These are phyloP conservation scores for Conger conger DNA, from an alignment of 2,113 vertebrate genomes.

Conservation along the genomic window DNA sequence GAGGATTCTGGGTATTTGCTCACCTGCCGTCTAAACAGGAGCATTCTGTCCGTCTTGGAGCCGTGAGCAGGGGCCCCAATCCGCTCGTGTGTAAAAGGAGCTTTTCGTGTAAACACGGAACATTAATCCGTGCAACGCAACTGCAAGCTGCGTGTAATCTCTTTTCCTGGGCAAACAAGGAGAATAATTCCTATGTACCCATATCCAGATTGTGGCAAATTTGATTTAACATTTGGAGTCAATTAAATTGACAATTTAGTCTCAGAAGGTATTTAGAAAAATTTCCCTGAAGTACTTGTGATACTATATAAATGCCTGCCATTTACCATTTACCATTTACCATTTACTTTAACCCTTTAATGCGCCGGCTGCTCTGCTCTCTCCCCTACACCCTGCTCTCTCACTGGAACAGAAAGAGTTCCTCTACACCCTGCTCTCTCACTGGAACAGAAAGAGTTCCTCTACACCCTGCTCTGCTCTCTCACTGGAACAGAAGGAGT, in stretches of 20 bases:
- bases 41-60: not conserved
- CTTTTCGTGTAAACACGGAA: not conserved
- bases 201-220: not conserved
- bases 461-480: no score
- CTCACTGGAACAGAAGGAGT: no score
- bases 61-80: not conserved
- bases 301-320: no score
- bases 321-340: no score
- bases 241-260: not conserved
- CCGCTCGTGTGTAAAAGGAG: not conserved
- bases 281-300: not conserved
- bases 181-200: not conserved
- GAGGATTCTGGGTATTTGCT: conserved; percentile 14
- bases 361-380: no score
- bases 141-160: not conserved
- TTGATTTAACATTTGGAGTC: not conserved
- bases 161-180: not conserved
- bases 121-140: not conserved
- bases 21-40: not conserved
- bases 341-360: no score
- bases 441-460: no score
- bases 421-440: no score
- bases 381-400: no score
- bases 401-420: no score
- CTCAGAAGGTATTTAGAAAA: no score